Evolutionary conservation across 2,797 vertebrate genomes (phyloP).

Genomic region (Leptodactylus fallax): DNA sequence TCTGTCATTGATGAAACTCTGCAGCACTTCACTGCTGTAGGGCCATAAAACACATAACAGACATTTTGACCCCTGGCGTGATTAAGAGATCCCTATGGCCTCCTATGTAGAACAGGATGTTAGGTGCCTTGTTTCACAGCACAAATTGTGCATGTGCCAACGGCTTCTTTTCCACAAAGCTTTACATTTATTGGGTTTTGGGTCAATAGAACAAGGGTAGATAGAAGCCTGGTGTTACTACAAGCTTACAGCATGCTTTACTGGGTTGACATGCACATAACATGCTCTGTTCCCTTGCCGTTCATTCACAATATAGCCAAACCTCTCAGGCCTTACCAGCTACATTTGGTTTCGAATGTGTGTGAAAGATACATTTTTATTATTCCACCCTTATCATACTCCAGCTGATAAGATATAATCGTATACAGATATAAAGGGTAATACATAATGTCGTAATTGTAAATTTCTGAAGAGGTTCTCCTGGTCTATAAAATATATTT

Average conservation of each 20-base stretch:
- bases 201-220: slow-evolving; percentile 24
- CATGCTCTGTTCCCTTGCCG: neutral
- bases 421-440: no score
- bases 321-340: no score
- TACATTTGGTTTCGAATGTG: no score
- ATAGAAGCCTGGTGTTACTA: neutral
- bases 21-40: slow-evolving; percentile 21
- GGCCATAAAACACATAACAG: slow-evolving; percentile 43
- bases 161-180: slow-evolving; percentile 3
- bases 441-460: no score
- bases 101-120: slow-evolving; percentile 42
- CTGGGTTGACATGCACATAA: neutral
- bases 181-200: slow-evolving; percentile 34
- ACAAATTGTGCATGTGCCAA: slow-evolving; percentile 28
- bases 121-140: slow-evolving; percentile 30
- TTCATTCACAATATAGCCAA: neutral
- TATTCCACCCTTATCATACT: no score
- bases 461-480: no score
- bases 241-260: no score
- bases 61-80: slow-evolving; percentile 40
- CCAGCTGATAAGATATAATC: no score
- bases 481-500: no score
- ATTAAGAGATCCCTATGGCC: slow-evolving; percentile 44
- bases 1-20: slow-evolving; percentile 40
- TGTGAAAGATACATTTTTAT: no score